phyloP scores from a whole-genome alignment of 2,888 invertebrate genomes.

The Lasioglossum lativentre region DNA sequence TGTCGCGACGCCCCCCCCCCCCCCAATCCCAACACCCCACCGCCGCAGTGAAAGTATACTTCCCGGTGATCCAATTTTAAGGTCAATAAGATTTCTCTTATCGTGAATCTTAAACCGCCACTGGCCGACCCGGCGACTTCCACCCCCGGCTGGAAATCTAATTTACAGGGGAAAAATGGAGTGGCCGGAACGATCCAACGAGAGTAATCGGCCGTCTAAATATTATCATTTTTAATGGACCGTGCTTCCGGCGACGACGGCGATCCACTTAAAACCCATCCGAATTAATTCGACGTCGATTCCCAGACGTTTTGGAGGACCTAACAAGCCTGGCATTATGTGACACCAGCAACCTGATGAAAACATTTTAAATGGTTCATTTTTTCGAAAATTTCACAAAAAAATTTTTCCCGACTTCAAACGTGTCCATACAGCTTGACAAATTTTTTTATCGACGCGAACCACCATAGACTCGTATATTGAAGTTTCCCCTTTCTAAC shows the following conservation, averaged over 20 bases:
- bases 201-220: conserved; percentile 61
- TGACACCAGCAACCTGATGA: too few relatives aligned
- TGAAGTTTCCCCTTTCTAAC: neutral
- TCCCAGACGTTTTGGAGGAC: conserved; percentile 65
- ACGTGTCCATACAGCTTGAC: neutral
- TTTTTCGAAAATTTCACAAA: too few relatives aligned
- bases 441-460: neutral
- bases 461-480: neutral
- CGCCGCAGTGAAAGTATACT: conserved; percentile 22
- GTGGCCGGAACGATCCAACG: conserved; percentile 40
- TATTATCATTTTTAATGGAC: conserved; percentile 71
- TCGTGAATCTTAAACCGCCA: conserved; percentile 33
- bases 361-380: too few relatives aligned
- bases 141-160: conserved; percentile 42
- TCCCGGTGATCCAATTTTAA: conserved; percentile 51
- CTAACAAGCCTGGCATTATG: neutral
- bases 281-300: conserved; percentile 74
- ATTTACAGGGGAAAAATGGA: conserved; percentile 52
- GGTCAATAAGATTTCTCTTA: conserved; percentile 54
- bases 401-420: too few relatives aligned
- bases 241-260: conserved; percentile 33
- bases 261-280: conserved; percentile 64
- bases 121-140: conserved; percentile 19
- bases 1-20: too few relatives aligned
- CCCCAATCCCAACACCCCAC: too few relatives aligned